Conservation (phyloP, 1,140 invertebrate species). For the Cylas formicarius region DNA sequence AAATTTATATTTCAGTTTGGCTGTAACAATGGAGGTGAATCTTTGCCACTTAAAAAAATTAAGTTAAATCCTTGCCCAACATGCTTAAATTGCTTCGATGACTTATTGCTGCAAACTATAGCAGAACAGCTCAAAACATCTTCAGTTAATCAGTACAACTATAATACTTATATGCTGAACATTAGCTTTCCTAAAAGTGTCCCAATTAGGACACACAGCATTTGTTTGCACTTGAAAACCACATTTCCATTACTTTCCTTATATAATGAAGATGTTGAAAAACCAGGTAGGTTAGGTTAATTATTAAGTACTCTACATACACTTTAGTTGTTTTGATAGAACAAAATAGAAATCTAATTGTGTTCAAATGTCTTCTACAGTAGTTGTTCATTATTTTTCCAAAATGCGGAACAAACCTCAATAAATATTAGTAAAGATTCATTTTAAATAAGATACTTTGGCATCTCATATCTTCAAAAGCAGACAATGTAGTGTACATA, state of each 20-base stretch:
- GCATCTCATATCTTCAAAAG: too few relatives aligned
- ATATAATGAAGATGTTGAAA: neutral
- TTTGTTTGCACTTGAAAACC: conserved; percentile 41
- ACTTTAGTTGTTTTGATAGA: too few relatives aligned
- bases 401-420: too few relatives aligned
- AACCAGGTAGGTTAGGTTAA: conserved; percentile 21
- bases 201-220: conserved; percentile 42
- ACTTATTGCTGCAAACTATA: conserved; percentile 42
- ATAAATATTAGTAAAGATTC: too few relatives aligned
- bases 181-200: conserved; percentile 42
- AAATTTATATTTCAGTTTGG: neutral
- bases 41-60: conserved; percentile 18
- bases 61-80: conserved; percentile 46
- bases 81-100: conserved; percentile 60
- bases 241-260: conserved; percentile 36
- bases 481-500: too few relatives aligned
- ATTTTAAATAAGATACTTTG: too few relatives aligned
- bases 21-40: conserved; percentile 7
- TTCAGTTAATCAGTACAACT: conserved; percentile 42
- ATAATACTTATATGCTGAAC: conserved; percentile 39
- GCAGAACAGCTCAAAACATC: conserved; percentile 42
- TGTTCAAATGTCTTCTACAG: too few relatives aligned
- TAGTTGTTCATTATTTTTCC: too few relatives aligned
- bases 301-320: too few relatives aligned
- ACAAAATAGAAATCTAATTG: too few relatives aligned